These are phyloP conservation scores for Drosophila anceps DNA, from an alignment of 2,888 invertebrate species.

Conservation along the genomic window DNA sequence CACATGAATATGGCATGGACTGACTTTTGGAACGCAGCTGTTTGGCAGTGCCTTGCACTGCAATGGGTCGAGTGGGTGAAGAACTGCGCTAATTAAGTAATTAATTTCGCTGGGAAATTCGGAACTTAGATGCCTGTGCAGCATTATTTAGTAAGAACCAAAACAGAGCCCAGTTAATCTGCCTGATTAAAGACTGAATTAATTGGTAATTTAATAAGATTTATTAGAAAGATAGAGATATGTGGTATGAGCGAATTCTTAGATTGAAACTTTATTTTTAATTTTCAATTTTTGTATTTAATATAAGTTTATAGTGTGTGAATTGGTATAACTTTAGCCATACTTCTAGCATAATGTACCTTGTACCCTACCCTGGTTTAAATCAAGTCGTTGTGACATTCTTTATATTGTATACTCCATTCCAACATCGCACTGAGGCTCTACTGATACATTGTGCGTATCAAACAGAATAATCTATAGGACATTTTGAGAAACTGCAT, in stretches of 20 bases:
- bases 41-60: not conserved
- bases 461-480: slow-evolving; percentile 70
- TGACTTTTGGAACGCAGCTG: slow-evolving; percentile 22
- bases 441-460: slow-evolving; percentile 75
- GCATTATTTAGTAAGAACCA: slow-evolving; percentile 27
- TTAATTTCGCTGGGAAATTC: slow-evolving; percentile 55
- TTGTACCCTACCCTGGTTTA: not conserved
- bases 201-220: not conserved
- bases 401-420: not conserved
- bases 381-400: too few species aligned
- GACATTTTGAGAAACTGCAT: slow-evolving; percentile 68
- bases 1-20: slow-evolving; percentile 8
- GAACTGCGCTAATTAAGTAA: slow-evolving; percentile 50
- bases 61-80: slow-evolving; percentile 4
- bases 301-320: not conserved
- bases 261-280: not conserved
- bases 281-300: not conserved
- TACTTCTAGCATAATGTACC: not conserved
- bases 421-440: not conserved
- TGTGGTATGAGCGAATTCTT: too few species aligned
- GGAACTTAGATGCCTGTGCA: slow-evolving; percentile 16
- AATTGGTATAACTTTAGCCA: not conserved
- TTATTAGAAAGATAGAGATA: not conserved
- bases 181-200: slow-evolving; percentile 36
- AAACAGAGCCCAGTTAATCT: not conserved